Base-by-base conservation (phyloP, 2,113 vertebrate species). In the Hiodon tergisus region DNA sequence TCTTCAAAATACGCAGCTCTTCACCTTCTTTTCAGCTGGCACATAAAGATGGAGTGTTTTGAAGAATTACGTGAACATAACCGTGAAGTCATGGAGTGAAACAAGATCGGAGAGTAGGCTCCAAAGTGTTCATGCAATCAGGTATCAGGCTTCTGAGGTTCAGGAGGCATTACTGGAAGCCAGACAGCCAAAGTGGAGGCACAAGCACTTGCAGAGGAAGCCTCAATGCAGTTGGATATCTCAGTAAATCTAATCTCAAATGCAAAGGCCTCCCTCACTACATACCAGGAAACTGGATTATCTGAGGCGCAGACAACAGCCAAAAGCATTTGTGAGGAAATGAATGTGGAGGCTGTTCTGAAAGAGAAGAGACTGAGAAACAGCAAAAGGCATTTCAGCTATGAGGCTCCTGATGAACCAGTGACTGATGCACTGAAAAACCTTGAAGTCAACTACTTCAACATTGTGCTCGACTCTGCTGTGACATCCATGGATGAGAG, bases 271-370 rank as follows among this genome's bases (percentile, higher is more conserved):
- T 75, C 77, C 54, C 79, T 81, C 72, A 67, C 67, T 59, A 68
- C 53, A 60, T 78, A 75, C 73, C 13, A 53, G 62, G 67, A 78
- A 51, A 68, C 60, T 75, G 77, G 73, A 65, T 81, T 79, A 48
- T 69, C 69, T 67, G 73, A 69, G 46, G 73, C 72, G 16, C 76
- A 80, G 74, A 79, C 69, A 67, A 54, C 73, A 54, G 58, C 73
- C 65, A 58, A 77, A 76, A 69, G 51, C 63, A 76, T 79, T 71
- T 79, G 79, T 71, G 77, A 80, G 58, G 77, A 70, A 72, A 70
- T 73, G 0, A 80, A 78, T 76, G 60, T 78, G 60, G 76, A 78
- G 17, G 76, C 70, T 74, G 76, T 80, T 61, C 51, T 76, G 77
- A 76, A 76, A 69, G 63, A 79, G 57, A 76, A 76, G 54, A 79